Conservation (phyloP, 2,797 vertebrate species). For the Chloroceryle inda region DNA sequence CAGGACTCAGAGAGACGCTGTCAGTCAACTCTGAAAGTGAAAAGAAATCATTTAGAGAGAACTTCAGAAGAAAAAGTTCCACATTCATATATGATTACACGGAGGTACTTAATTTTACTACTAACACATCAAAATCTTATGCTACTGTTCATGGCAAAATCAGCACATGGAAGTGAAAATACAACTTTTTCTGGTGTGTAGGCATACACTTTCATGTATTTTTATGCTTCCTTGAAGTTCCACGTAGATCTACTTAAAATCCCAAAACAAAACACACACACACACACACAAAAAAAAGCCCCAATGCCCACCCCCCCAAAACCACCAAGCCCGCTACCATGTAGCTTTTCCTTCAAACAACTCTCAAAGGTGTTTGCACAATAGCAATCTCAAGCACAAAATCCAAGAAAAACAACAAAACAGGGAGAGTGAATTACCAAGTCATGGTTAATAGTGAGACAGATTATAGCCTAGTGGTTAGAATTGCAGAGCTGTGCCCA, state of each 20-base stretch:
- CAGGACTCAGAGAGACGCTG: slow-evolving; percentile 86
- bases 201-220: neutral
- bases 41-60: neutral
- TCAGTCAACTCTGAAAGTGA: slow-evolving; percentile 88
- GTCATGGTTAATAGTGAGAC: neutral
- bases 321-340: neutral
- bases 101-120: neutral
- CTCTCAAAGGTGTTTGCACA: neutral
- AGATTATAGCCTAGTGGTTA: neutral
- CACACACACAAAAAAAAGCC: neutral
- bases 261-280: neutral
- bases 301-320: neutral
- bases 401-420: accelerated
- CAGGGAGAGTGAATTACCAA: neutral
- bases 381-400: neutral
- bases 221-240: neutral
- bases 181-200: neutral
- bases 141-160: neutral
- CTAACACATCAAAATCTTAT: neutral
- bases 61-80: neutral
- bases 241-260: neutral
- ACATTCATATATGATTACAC: neutral
- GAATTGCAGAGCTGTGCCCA: neutral
- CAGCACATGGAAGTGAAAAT: neutral
- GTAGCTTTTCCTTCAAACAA: neutral